Evolutionary conservation across 1,140 invertebrate species (phyloP).

Genomic region (Pachypeltis micranthus): DNA sequence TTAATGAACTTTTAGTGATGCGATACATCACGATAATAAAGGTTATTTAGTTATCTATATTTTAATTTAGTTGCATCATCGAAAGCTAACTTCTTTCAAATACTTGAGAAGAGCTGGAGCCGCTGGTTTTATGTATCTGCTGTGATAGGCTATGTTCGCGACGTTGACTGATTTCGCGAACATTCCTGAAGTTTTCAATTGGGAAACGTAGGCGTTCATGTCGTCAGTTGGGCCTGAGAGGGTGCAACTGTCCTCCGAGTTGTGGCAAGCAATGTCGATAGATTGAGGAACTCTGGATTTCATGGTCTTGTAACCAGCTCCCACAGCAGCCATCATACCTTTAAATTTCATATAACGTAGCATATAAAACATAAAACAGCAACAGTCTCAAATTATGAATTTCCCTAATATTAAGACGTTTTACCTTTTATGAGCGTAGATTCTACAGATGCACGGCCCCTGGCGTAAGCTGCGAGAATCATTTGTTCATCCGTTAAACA

Average conservation of each 20-base stretch:
- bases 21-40: too few species aligned
- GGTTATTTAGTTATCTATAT: too few species aligned
- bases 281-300: constrained; percentile 46
- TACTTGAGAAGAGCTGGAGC: constrained; percentile 59
- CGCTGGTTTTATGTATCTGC: constrained; percentile 55
- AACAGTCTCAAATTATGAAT: constrained; percentile 27
- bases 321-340: constrained; percentile 42
- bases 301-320: constrained; percentile 37
- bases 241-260: constrained; percentile 53
- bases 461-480: constrained; percentile 47
- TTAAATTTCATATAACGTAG: too few species aligned
- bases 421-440: constrained; percentile 38
- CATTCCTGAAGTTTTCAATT: constrained; percentile 50
- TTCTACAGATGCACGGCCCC: constrained; percentile 47
- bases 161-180: constrained; percentile 64
- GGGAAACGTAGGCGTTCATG: constrained; percentile 33
- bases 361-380: neutral
- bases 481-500: constrained; percentile 51
- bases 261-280: constrained; percentile 59
- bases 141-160: constrained; percentile 62
- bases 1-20: too few species aligned
- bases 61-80: neutral
- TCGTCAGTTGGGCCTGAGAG: constrained; percentile 52
- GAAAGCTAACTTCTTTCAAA: constrained; percentile 41
- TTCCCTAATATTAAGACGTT: constrained; percentile 19